Base-by-base conservation (phyloP, 2,113 vertebrate genomes). In the Alethe diademata region DNA sequence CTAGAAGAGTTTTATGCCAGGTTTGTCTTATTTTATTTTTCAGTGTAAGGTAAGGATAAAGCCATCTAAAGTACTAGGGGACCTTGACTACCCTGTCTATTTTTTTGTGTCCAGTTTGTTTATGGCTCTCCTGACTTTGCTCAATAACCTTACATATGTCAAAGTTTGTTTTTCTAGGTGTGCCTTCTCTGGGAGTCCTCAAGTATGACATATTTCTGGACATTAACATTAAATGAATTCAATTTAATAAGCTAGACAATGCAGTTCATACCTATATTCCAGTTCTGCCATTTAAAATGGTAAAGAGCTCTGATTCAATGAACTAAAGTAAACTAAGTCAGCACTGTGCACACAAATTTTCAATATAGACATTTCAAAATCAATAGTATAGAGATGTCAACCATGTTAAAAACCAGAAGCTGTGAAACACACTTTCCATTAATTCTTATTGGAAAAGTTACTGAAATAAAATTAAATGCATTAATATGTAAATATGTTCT, bases 331-430 rank as follows among this genome's bases (percentile, higher is more conserved):
- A 80, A 75, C 24, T 61, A 75, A 51, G 16, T 26, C 42, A 78
- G 24, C 42, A 29, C 24, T 54, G 14, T 1, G 3, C 19, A 81
- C 11, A 69, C 24, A 78, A 29, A 78, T 78, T 57, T 87, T 90
- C 24, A 47, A 22, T 50, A 45, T 11, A 13, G 50, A 19, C 7
- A 14, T 67, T 82, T 54, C 20, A 19, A 5, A 60, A 83, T 69
- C 50, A 73, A 51, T 17, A 60, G 3, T 38, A 64, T 0, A 0
- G 64, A 91, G 12, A 76, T 40, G 14, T 5, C 1, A 17, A 81
- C 33, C 19, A 42, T 8, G 45, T 3, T 29, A 62, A 76, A 69
- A 80, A 9, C 4, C 0, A 4, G 12, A 40, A 36, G 35, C 45
- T 66, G 18, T 61, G 62, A 81, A 82, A 69, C 2, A 40, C 5